Base-by-base conservation (phyloP, 2,113 vertebrate species). In the Pelecanoides urinatrix region DNA sequence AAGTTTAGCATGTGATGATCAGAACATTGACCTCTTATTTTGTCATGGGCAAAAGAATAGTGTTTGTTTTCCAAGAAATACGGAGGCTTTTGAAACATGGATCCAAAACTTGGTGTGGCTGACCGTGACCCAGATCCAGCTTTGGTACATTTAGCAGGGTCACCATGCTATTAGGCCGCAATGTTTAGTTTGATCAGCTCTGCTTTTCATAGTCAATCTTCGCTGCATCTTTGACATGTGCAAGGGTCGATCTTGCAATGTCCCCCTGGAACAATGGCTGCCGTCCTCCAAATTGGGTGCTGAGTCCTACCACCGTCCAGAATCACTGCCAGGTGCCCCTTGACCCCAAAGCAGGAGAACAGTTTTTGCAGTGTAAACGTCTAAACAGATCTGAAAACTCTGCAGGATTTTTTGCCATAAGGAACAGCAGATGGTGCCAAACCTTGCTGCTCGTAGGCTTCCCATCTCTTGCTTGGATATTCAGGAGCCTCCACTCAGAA, bases 391-490 rank as follows among this genome's bases (percentile, higher is more conserved):
- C 59, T 59, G 65, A 67, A 92, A 84, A 32, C 17, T 92, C 27
- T 6, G 66, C 74, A 85, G 66, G 66, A 81, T 29, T 79, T 80
- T 97, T 95, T 85, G 45, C 89, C 47, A 23, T 83, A 83, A 91
- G 81, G 89, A 97, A 96, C 97, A 97, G 95, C 94, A 96, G 95
- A 92, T 97, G 95, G 96, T 97, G 97, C 95, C 87, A 95, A 93
- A 95, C 53, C 74, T 95, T 96, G 88, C 92, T 65, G 62, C 77
- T 94, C 32, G 14, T 3, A 2, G 63, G n/a, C 42, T 88, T 91
- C 62, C 40, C 26, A 53, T 49, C 38, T 75, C 76, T 58, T 50
- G 20, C 77, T 91, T 75, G 53, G 13, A 26, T 75, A 27, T 73
- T 94, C 34, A 40, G 38, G 45, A 97, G 26, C 73, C 38, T 95